A percentile compares a stretch with the other conserved stretches of the same genome.
Conservation (phyloP, 1,140 invertebrate genomes). For the Potamilus streckersoni region DNA sequence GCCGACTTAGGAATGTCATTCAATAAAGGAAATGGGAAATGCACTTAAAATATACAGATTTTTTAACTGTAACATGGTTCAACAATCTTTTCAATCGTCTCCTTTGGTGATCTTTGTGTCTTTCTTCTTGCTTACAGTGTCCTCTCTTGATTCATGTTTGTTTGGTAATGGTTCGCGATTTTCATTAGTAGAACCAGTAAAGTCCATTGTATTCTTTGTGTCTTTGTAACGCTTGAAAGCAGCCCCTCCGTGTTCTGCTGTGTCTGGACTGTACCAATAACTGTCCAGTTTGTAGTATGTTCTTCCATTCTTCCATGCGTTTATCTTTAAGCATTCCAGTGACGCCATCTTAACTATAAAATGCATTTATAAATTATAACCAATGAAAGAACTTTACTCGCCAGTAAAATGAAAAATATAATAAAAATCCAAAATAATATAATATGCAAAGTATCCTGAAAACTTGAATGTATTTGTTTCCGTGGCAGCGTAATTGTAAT, state of each 20-base stretch:
- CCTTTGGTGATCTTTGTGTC: slow-evolving; percentile 2
- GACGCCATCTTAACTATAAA: neutral
- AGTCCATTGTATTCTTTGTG: neutral
- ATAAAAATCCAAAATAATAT: too few relatives aligned
- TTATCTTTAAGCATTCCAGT: neutral
- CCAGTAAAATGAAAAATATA: too few relatives aligned
- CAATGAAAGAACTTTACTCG: too few relatives aligned
- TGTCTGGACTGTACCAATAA: slow-evolving; percentile 16
- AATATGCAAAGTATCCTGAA: too few relatives aligned
- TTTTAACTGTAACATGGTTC: too few relatives aligned
- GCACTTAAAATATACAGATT: too few relatives aligned
- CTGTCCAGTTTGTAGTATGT: slow-evolving; percentile 2
- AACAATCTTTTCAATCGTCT: neutral
- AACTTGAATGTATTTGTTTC: too few relatives aligned
- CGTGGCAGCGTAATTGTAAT: too few relatives aligned
- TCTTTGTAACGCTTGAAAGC: slow-evolving; percentile 10
- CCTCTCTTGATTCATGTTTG: slow-evolving; percentile 5
- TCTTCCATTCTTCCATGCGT: neutral
- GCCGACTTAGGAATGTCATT: too few relatives aligned
- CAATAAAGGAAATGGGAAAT: too few relatives aligned
- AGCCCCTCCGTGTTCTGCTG: slow-evolving; percentile 2
- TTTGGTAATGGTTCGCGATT: neutral
- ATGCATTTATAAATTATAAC: neutral
- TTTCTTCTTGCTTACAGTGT: neutral
- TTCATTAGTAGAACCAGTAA: slow-evolving; percentile 6